A percentile compares a stretch with the other conserved stretches of the same genome.
phyloP scores from a whole-genome alignment of 2,113 vertebrate genomes.

The Thamnaconus septentrionalis region DNA sequence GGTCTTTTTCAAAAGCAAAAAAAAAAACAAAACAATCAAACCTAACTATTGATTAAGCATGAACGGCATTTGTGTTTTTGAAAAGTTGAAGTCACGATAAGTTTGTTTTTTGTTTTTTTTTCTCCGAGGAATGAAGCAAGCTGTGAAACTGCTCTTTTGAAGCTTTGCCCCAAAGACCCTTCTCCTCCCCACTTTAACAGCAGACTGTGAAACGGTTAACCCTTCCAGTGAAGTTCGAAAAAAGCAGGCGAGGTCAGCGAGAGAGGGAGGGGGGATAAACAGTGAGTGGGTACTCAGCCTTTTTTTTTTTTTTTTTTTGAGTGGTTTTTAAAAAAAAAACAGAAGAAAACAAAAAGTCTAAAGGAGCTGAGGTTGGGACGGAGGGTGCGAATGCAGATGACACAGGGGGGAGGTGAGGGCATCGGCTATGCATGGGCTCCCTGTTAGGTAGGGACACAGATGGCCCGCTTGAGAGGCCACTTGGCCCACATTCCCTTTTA shows the following conservation, averaged over 20 bases:
- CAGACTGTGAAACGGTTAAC: slow-evolving; percentile 63
- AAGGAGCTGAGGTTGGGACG: slow-evolving; percentile 34
- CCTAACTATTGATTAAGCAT: slow-evolving; percentile 69
- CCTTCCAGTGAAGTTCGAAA: slow-evolving; percentile 34
- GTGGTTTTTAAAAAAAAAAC: slow-evolving; percentile 30
- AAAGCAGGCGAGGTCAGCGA: slow-evolving; percentile 17
- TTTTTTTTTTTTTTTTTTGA: slow-evolving; percentile 28
- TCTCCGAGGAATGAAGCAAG: slow-evolving; percentile 62
- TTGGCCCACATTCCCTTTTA: slow-evolving; percentile 65
- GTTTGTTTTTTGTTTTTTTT: slow-evolving; percentile 2
- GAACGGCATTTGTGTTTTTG: slow-evolving; percentile 62
- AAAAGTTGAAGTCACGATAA: slow-evolving; percentile 55
- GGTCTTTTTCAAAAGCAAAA: slow-evolving; percentile 35
- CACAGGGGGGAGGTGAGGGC: slow-evolving; percentile 49
- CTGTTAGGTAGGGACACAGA: slow-evolving; percentile 66
- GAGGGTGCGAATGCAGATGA: slow-evolving; percentile 40
- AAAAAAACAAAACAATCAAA: slow-evolving; percentile 6
- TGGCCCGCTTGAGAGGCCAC: slow-evolving; percentile 58
- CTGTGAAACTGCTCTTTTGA: slow-evolving; percentile 72
- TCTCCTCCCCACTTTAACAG: slow-evolving; percentile 48
- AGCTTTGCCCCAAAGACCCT: slow-evolving; percentile 75
- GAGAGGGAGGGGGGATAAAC: slow-evolving; percentile 10
- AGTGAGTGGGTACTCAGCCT: slow-evolving; percentile 23
- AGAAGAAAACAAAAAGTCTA: too few relatives aligned
- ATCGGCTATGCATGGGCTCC: slow-evolving; percentile 71